Evolutionary conservation across 2,888 invertebrate genomes (phyloP), one percentile per base, ranked within the genome.

Genomic region (Balanococcus diminutus): DNA sequence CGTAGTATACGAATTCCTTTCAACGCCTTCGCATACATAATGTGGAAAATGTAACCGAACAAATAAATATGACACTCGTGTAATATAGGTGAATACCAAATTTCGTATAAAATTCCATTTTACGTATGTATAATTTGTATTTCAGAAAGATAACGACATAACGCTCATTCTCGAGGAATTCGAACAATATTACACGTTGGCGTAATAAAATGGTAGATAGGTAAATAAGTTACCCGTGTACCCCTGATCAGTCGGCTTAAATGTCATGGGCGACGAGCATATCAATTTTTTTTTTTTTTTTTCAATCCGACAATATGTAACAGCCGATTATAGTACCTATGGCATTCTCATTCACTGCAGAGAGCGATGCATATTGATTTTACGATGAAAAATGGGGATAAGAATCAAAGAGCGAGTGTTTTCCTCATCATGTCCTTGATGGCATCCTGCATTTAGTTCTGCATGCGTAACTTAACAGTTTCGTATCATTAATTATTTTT

Each of bases 401-500:
- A 79, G 19, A 79, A 36, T 32, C 36, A 22, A 79, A 36, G 2
- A 56, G 56, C 22, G n/a, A 79, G 5, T 79, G 75, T 79, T 79
- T 79, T 79, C 75, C 75, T 36, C 75, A 32, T 79, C 9, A 36
- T 19, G 75, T 36, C 75, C 75, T 79, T 79, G 75, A 79, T 79
- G 75, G 36, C 36, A 28, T 79, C 75, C 75, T 36, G 75, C 75
- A 36, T 79, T 79, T 79, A 79, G 75, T 79, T 79, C 19, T 79
- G 75, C 75, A 31, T 36, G 75, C 75, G 36, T 79, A 79, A 32
- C 75, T 32, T 28, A 79, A 79, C 75, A 36, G 28, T 16, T 79
- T 79, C 75, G 32, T 36, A 79, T 79, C 75, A 31, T 79, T 79
- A 79, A 79, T 79, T 79, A 79, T 36, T 79, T n/a, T 79, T 36